Evolutionary conservation across 2,888 invertebrate genomes (phyloP).

Genomic region (Trilocha varians): DNA sequence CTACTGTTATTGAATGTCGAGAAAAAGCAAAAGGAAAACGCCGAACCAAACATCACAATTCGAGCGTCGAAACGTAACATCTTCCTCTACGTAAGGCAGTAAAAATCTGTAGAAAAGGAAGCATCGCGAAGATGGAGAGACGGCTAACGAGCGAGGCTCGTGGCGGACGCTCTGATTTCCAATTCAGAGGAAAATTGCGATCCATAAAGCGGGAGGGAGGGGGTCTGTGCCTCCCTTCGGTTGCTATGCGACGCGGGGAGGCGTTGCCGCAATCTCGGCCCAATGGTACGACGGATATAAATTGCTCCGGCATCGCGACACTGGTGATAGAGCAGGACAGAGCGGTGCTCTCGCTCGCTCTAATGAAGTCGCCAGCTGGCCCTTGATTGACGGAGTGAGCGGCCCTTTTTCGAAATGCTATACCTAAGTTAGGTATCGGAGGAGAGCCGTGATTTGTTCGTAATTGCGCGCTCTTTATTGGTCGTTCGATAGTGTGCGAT

Average conservation of each 20-base stretch:
- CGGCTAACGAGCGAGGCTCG: constrained; percentile 61
- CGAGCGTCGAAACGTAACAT: constrained; percentile 43
- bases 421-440: constrained; percentile 52
- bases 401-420: constrained; percentile 59
- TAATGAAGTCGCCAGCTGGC: constrained; percentile 67
- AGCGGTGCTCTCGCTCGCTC: constrained; percentile 37
- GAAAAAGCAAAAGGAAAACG: constrained; percentile 10
- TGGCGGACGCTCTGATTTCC: constrained; percentile 71
- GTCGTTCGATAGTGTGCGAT: too few species aligned
- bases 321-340: constrained; percentile 48
- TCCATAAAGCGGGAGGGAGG: constrained; percentile 57
- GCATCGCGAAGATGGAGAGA: constrained; percentile 62
- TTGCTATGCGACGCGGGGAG: constrained; percentile 78
- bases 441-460: constrained; percentile 56
- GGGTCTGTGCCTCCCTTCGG: constrained; percentile 52
- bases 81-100: constrained; percentile 45
- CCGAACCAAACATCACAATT: constrained; percentile 42
- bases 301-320: constrained; percentile 69
- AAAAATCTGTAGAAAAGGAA: constrained; percentile 61
- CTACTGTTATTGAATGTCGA: too few species aligned
- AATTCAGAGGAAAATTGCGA: constrained; percentile 75
- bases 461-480: constrained; percentile 37
- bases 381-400: constrained; percentile 63
- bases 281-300: constrained; percentile 75
- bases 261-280: constrained; percentile 74